These are phyloP conservation scores for Cylas formicarius DNA, from an alignment of 1,140 invertebrate species.

Conservation along the genomic window DNA sequence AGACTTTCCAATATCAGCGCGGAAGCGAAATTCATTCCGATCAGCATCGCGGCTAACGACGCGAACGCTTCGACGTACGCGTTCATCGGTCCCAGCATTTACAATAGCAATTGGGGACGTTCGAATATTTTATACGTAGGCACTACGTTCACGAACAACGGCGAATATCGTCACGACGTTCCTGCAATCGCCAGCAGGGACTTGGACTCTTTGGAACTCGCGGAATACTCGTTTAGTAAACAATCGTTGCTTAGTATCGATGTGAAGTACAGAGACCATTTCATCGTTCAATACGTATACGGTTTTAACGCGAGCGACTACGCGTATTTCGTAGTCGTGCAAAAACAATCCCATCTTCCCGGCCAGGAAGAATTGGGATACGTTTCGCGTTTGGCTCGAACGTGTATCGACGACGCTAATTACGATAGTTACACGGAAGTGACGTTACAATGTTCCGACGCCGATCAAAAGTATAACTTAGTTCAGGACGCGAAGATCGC, in stretches of 20 bases:
- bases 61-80: slow-evolving; percentile 85
- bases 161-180: slow-evolving; percentile 87
- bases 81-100: slow-evolving; percentile 87
- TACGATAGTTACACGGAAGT: slow-evolving; percentile 95
- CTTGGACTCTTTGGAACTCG: slow-evolving; percentile 67
- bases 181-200: slow-evolving; percentile 85
- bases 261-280: slow-evolving; percentile 90
- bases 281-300: slow-evolving; percentile 90
- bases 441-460: slow-evolving; percentile 71
- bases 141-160: slow-evolving; percentile 87
- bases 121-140: slow-evolving; percentile 88
- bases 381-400: slow-evolving; percentile 79
- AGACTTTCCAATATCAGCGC: slow-evolving; percentile 73
- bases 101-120: slow-evolving; percentile 63
- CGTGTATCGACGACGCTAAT: slow-evolving; percentile 88
- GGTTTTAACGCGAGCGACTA: slow-evolving; percentile 92
- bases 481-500: slow-evolving; percentile 85
- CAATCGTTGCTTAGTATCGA: slow-evolving; percentile 85
- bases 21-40: slow-evolving; percentile 64
- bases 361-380: slow-evolving; percentile 84
- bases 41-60: slow-evolving; percentile 85
- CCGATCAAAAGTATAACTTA: slow-evolving; percentile 72
- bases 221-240: slow-evolving; percentile 78
- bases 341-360: slow-evolving; percentile 83
- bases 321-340: slow-evolving; percentile 92